Conservation (phyloP, 2,113 vertebrate species). For the Heptranchias perlo region DNA sequence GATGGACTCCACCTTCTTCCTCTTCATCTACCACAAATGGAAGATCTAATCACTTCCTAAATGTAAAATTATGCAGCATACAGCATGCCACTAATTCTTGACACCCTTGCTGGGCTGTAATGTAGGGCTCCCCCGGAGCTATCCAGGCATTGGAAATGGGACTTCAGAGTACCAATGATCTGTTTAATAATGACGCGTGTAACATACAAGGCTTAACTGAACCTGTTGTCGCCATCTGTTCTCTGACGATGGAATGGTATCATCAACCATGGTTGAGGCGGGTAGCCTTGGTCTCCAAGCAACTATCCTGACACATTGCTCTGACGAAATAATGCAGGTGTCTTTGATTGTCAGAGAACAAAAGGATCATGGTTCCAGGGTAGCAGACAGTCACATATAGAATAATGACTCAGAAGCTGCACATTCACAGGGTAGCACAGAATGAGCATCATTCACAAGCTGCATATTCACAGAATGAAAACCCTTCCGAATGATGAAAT, state of each 20-base stretch:
- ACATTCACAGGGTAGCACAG: not conserved
- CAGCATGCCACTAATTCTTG: not conserved
- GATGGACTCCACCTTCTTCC: not conserved
- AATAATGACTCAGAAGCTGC: not conserved
- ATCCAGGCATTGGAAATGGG: not conserved
- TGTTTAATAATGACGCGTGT: not conserved
- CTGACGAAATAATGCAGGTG: not conserved
- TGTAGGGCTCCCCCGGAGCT: not conserved
- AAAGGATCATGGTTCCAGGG: not conserved
- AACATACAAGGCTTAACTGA: not conserved
- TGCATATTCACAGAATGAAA: not conserved
- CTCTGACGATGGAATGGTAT: not conserved
- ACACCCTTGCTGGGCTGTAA: not conserved
- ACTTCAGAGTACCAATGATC: not conserved
- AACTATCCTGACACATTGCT: constrained; percentile 1
- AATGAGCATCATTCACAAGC: not conserved
- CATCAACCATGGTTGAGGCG: not conserved
- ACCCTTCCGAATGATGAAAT: not conserved
- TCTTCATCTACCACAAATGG: not conserved
- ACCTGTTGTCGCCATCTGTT: not conserved
- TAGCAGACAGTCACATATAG: not conserved
- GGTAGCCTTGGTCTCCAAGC: constrained; percentile 10
- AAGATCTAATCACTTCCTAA: not conserved
- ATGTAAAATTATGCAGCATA: not conserved
- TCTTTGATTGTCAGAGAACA: not conserved